Conservation (phyloP, 2,113 vertebrate genomes). For the Procapra przewalskii region DNA sequence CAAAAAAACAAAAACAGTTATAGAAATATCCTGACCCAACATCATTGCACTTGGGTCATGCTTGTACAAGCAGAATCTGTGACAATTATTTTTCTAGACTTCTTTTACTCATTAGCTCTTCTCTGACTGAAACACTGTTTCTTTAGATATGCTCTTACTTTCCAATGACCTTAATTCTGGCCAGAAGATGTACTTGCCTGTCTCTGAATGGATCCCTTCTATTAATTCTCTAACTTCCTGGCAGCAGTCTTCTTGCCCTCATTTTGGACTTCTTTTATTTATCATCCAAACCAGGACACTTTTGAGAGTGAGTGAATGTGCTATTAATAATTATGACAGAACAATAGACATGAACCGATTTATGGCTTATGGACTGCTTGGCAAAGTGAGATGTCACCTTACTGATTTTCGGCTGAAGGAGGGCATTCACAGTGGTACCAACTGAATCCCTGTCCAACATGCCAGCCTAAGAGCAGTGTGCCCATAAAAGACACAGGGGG, state of each 20-base stretch:
- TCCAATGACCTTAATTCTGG: neutral
- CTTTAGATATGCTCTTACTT: neutral
- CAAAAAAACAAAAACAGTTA: neutral
- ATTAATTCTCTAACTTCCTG: neutral
- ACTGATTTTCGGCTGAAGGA: neutral
- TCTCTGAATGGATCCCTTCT: neutral
- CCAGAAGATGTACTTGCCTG: neutral
- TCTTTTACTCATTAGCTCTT: neutral
- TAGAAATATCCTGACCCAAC: neutral
- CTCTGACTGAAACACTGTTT: neutral
- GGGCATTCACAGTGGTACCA: neutral
- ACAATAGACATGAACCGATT: neutral
- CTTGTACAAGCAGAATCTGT: neutral
- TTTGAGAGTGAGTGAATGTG: neutral
- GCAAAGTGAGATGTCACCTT: neutral
- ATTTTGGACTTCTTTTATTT: neutral
- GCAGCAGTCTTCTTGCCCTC: neutral
- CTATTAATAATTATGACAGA: conserved; percentile 48
- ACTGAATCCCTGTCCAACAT: neutral
- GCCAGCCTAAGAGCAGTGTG: neutral
- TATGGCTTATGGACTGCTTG: neutral
- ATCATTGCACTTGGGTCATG: neutral
- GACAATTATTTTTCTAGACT: neutral
- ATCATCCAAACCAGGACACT: neutral
- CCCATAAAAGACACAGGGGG: neutral